Evolutionary conservation across 1,140 invertebrate species (phyloP).

Genomic region (Ips typographus): DNA sequence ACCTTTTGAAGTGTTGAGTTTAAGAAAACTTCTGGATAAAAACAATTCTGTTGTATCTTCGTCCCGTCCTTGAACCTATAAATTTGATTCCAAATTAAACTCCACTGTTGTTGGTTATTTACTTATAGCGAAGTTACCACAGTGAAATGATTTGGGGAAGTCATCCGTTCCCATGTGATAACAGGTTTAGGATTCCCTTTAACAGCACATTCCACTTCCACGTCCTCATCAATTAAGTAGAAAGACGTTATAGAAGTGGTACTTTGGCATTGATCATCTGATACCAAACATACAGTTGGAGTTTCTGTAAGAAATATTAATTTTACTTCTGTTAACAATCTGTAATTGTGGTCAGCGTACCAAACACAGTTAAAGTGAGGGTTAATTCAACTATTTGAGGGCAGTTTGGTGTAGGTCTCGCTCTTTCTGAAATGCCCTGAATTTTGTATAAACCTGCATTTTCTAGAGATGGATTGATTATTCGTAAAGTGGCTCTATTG

Average conservation of each 20-base stretch:
- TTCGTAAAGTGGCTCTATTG: background rate
- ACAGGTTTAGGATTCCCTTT: conserved; percentile 14
- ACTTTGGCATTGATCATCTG: background rate
- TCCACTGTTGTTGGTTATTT: background rate
- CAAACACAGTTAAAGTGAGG: conserved; percentile 50
- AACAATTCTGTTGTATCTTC: conserved; percentile 1
- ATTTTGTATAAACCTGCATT: conserved; percentile 7
- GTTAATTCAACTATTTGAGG: conserved; percentile 35
- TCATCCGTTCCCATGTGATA: conserved; percentile 26
- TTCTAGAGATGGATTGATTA: conserved; percentile 9
- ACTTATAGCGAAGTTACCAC: background rate
- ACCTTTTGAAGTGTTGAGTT: conserved; percentile 12
- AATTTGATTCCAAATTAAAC: background rate
- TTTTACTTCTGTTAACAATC: background rate
- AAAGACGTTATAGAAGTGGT: background rate
- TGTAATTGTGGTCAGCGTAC: conserved; percentile 12
- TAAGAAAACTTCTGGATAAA: background rate
- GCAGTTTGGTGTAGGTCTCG: conserved; percentile 32
- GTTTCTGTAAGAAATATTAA: conserved; percentile 6
- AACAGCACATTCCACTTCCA: conserved; percentile 30
- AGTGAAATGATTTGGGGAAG: background rate
- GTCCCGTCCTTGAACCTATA: conserved; percentile 1
- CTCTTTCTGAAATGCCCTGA: background rate
- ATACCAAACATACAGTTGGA: conserved; percentile 8
- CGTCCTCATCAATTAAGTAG: conserved; percentile 20